Conservation (phyloP, 2,113 vertebrate species). For the Saguinus imperator region DNA sequence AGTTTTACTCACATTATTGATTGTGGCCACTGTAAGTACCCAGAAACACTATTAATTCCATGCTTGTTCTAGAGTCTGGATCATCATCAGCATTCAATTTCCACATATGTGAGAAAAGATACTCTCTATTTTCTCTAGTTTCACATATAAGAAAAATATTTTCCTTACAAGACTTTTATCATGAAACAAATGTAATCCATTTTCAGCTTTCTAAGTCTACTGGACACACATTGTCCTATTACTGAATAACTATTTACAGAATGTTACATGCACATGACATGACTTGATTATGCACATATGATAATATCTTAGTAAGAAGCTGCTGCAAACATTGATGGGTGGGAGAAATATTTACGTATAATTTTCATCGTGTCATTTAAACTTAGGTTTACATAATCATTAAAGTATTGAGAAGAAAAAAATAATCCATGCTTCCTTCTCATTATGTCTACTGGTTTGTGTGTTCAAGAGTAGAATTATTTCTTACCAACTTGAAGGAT, state of each 20-base stretch:
- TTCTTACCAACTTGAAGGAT: background rate
- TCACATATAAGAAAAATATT: background rate
- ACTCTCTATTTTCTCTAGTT: background rate
- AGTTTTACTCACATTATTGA: background rate
- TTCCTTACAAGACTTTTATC: background rate
- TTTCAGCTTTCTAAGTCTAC: background rate
- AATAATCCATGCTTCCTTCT: background rate
- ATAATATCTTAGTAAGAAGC: background rate
- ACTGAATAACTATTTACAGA: background rate
- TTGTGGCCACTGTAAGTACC: rapidly evolving
- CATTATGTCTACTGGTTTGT: background rate
- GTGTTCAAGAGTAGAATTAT: background rate
- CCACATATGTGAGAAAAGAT: background rate
- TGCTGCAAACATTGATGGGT: background rate
- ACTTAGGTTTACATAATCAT: background rate
- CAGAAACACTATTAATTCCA: rapidly evolving
- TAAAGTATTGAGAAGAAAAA: background rate
- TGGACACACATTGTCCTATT: background rate
- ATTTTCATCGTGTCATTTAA: background rate
- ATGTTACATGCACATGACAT: background rate
- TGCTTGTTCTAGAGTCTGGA: background rate
- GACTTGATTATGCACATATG: too few species aligned
- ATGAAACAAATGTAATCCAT: background rate
- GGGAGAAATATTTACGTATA: background rate
- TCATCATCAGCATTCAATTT: background rate